Evolutionary conservation across 2,888 invertebrate genomes (phyloP), one percentile per base, ranked within the genome.

Genomic region (Eudasyphora cyanicolor): DNA sequence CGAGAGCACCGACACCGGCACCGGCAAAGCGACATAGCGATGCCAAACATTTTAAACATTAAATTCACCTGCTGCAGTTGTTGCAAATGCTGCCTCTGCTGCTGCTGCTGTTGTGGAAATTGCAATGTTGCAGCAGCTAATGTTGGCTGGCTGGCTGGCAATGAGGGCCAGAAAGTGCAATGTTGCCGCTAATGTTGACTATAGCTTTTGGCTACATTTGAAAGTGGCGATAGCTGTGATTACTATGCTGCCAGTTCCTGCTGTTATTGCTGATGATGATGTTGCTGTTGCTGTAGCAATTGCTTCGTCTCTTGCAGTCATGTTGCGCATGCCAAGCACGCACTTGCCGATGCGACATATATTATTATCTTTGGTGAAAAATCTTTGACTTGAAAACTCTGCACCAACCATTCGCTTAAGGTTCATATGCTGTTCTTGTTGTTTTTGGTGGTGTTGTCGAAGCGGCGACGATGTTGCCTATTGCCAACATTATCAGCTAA

Each of bases 331-430:
- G 78, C 81, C 82, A 67, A 74, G 77, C 80, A 82, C 80, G 82
- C 83, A 85, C 74, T 82, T 79, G 29, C 51, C 60, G 74, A 62
- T 38, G 45, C 75, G 24, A 80, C 81, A 80, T 81, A 89, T 89
- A 89, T 90, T 88, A 89, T 87, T 89, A 87, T 87, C 89, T 89
- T 86, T 87, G 87, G 87, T 86, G 86, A 29, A 42, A 67, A 67
- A 67, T 67, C 67, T 42, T 24, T 42, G 42, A 24, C 64, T 64
- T 21, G 4, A 14, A 12, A 21, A 19, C 19, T n/a, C n/a, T 35
- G 24, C 60, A 60, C 60, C 60, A 29, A 60, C 0, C 73, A 7
- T 17, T n/a, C n/a, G n/a, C n/a, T n/a, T n/a, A n/a, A n/a, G n/a
- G n/a, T 19, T 1, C 27, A 7, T 57, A 77, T 62, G 35, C n/a